Conservation (phyloP, 2,797 vertebrate genomes). For the Hippocampus kuda region DNA sequence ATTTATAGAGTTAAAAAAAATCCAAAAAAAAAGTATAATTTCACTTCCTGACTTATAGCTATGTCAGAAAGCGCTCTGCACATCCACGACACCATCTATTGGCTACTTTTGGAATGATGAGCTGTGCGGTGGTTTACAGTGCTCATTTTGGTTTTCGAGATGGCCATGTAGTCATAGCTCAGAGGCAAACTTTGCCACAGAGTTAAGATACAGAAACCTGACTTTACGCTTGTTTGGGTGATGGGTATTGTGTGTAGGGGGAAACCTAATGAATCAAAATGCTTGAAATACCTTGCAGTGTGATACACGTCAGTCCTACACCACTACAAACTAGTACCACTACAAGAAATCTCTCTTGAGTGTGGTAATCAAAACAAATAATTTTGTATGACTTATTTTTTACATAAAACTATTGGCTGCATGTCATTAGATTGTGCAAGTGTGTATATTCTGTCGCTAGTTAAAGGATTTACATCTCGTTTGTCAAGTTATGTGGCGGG, state of each 20-base stretch:
- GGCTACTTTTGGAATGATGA: slow-evolving; percentile 13
- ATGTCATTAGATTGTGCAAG: no score
- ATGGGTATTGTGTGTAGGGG: no score
- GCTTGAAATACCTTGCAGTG: not conserved
- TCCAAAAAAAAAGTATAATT: no score
- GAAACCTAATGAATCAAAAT: not conserved
- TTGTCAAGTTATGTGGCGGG: no score
- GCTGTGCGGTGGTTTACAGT: not conserved
- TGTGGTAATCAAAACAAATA: no score
- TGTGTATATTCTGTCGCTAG: no score
- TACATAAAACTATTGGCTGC: no score
- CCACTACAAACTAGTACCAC: no score
- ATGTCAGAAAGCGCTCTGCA: slow-evolving; percentile 29
- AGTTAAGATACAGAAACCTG: not conserved
- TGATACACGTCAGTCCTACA: no score
- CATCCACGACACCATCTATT: slow-evolving; percentile 37
- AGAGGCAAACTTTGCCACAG: not conserved
- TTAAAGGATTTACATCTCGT: no score
- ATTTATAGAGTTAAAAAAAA: not conserved
- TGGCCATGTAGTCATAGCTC: slow-evolving; percentile 3
- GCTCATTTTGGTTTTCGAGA: slow-evolving; percentile 15
- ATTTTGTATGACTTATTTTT: no score
- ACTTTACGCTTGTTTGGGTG: not conserved
- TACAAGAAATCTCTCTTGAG: no score
- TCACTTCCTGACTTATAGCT: slow-evolving; percentile 15